Percentiles rank a stretch among this genome's conserved stretches.
These are phyloP conservation scores for Sinocyclocheilus grahami DNA, from an alignment of 2,113 vertebrate genomes.

Conservation along the genomic window DNA sequence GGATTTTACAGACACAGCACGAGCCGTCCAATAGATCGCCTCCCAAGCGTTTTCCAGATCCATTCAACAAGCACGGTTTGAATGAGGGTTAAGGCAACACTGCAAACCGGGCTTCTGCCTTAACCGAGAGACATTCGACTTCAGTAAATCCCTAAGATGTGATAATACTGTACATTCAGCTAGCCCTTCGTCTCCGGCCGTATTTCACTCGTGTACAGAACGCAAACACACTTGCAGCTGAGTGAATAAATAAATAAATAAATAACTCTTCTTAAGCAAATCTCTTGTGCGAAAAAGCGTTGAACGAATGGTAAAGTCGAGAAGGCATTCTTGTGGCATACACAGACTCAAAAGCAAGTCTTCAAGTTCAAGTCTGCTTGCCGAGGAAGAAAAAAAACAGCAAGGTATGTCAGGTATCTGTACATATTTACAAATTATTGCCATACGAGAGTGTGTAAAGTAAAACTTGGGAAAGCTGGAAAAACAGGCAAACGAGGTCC, in stretches of 20 bases:
- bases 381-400: slow-evolving; percentile 50
- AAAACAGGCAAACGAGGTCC: neutral
- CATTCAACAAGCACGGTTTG: slow-evolving; percentile 38
- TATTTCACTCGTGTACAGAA: slow-evolving; percentile 23
- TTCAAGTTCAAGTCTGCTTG: slow-evolving; percentile 51
- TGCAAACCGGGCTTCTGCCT: slow-evolving; percentile 49
- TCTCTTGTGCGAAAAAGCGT: slow-evolving; percentile 48
- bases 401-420: slow-evolving; percentile 67
- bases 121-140: slow-evolving; percentile 51
- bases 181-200: neutral
- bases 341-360: slow-evolving; percentile 50
- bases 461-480: slow-evolving; percentile 54
- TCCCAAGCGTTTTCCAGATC: slow-evolving; percentile 39
- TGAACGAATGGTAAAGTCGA: slow-evolving; percentile 40
- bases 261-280: slow-evolving; percentile 57
- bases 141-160: slow-evolving; percentile 50
- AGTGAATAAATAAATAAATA: slow-evolving; percentile 65
- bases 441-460: slow-evolving; percentile 83
- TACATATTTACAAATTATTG: slow-evolving; percentile 93
- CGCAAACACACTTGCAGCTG: slow-evolving; percentile 50
- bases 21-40: slow-evolving; percentile 1
- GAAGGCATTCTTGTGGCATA: slow-evolving; percentile 59
- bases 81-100: slow-evolving; percentile 55
- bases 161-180: slow-evolving; percentile 62
- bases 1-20: slow-evolving; percentile 29